Evolutionary conservation across 2,888 invertebrate genomes (phyloP).

Genomic region (Dinocampus coccinellae): DNA sequence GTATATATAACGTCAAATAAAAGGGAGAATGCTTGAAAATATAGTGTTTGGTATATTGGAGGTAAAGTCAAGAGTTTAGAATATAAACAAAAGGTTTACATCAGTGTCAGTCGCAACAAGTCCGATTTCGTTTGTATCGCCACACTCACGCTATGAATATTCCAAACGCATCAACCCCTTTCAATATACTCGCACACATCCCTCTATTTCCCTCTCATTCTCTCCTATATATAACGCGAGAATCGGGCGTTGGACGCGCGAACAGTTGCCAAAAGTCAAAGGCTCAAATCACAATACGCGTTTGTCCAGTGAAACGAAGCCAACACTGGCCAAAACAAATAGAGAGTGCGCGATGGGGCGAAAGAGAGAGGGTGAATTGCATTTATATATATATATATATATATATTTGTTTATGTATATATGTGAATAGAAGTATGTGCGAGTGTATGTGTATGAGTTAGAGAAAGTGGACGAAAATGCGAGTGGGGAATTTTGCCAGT

Average conservation of each 20-base stretch:
- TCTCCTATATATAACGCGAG: constrained; percentile 51
- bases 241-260: constrained; percentile 37
- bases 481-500: constrained; percentile 44
- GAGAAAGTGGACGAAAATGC: constrained; percentile 36
- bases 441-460: constrained; percentile 30
- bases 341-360: constrained; percentile 43
- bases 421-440: not conserved
- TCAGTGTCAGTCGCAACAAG: constrained; percentile 70
- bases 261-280: constrained; percentile 59
- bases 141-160: constrained; percentile 58
- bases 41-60: not conserved
- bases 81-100: constrained; percentile 42
- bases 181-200: too few relatives aligned
- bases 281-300: constrained; percentile 69
- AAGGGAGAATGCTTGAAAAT: not conserved
- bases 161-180: constrained; percentile 55
- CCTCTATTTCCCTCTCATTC: constrained; percentile 44
- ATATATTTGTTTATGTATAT: not conserved
- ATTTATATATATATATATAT: not conserved
- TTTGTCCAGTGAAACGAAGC: constrained; percentile 68
- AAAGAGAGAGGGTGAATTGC: constrained; percentile 25
- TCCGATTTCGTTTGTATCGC: constrained; percentile 65
- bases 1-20: constrained; percentile 28
- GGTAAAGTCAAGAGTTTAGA: constrained; percentile 22
- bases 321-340: constrained; percentile 61